phyloP scores from a whole-genome alignment of 2,888 invertebrate genomes.

The Luperina testacea region DNA sequence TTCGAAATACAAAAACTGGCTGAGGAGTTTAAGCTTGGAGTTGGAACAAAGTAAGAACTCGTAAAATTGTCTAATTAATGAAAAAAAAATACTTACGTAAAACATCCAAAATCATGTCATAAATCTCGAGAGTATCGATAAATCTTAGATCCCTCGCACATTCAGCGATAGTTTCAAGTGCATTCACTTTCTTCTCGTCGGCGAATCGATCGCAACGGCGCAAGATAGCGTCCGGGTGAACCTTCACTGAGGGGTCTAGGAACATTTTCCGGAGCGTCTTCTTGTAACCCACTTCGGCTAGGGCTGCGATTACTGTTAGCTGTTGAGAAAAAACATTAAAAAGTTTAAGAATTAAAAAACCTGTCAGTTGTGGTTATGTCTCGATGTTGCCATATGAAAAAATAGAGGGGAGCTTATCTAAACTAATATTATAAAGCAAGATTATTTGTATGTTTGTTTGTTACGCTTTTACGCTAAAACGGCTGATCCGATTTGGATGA shows the following conservation, averaged over 20 bases:
- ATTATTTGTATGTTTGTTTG: too few species aligned
- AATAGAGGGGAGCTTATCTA: neutral
- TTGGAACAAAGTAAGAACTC: neutral
- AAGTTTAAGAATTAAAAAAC: neutral
- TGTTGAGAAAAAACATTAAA: slow-evolving; percentile 58
- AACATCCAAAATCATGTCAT: slow-evolving; percentile 86
- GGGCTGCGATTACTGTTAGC: slow-evolving; percentile 86
- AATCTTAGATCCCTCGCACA: slow-evolving; percentile 78
- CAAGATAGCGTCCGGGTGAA: slow-evolving; percentile 88
- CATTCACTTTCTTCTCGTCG: slow-evolving; percentile 79
- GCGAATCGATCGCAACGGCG: slow-evolving; percentile 88
- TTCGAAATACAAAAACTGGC: neutral
- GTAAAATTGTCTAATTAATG: neutral
- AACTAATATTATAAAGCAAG: too few species aligned
- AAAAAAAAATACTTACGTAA: slow-evolving; percentile 83
- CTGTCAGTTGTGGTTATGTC: neutral
- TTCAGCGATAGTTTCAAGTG: slow-evolving; percentile 80
- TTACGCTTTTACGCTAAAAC: too few species aligned
- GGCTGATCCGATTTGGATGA: too few species aligned
- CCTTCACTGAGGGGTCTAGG: slow-evolving; percentile 87
- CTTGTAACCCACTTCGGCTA: slow-evolving; percentile 89
- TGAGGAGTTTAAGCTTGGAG: neutral
- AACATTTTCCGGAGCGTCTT: slow-evolving; percentile 87
- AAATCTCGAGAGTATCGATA: slow-evolving; percentile 81
- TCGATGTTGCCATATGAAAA: neutral